These are phyloP conservation scores for Myotis brandtii DNA, from an alignment of 2,113 vertebrate species.

Conservation along the genomic window DNA sequence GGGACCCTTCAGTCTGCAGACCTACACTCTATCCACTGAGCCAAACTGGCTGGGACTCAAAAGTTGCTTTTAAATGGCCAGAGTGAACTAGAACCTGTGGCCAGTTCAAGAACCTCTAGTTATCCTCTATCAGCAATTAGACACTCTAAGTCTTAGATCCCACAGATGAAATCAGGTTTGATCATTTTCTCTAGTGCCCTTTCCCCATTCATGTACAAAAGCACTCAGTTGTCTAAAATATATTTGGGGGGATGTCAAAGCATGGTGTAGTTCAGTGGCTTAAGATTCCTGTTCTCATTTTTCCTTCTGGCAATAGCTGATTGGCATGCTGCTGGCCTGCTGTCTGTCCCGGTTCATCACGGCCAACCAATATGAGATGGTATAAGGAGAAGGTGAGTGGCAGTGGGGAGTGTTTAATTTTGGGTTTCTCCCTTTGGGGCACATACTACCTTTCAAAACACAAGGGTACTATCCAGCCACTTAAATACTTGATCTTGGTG, in stretches of 20 bases:
- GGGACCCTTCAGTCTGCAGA: no score
- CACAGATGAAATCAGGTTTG: not conserved
- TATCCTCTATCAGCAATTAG: not conserved
- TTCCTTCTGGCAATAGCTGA: conserved; percentile 88
- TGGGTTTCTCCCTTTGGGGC: not conserved
- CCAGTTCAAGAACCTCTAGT: not conserved
- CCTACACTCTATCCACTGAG: no score
- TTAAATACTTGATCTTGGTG: not conserved
- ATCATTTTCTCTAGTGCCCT: not conserved
- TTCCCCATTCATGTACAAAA: not conserved
- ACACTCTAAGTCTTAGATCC: not conserved
- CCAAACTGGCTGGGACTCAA: not conserved
- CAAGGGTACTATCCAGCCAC: not conserved
- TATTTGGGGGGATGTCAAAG: not conserved
- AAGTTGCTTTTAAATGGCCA: conserved; percentile 21
- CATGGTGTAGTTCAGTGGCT: not conserved
- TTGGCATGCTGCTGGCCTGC: conserved; percentile 98
- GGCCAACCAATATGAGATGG: conserved; percentile 99
- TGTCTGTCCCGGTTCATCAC: conserved; percentile 99
- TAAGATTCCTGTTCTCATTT: conserved; percentile 31
- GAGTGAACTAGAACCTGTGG: not conserved
- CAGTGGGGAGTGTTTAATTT: not conserved
- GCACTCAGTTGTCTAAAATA: not conserved
- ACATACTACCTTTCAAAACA: not conserved
- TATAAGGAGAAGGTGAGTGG: conserved; percentile 95